Conservation (phyloP, 2,797 vertebrate genomes). For the Monodelphis domestica region DNA sequence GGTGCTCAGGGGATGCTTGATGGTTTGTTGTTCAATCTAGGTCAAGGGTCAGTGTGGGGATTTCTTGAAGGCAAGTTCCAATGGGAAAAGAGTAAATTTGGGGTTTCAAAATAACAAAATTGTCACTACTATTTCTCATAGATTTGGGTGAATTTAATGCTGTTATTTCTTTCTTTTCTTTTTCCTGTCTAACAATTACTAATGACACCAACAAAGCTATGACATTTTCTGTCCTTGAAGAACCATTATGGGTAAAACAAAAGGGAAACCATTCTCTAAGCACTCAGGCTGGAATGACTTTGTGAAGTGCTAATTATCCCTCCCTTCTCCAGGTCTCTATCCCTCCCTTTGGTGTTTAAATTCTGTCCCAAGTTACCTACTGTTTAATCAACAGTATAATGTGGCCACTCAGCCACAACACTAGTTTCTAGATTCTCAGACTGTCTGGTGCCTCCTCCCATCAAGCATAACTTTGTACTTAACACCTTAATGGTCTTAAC, state of each 20-base stretch:
- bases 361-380: slow-evolving; percentile 67
- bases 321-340: slow-evolving; percentile 45
- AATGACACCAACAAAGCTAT: slow-evolving; percentile 26
- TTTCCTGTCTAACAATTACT: slow-evolving; percentile 22
- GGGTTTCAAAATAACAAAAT: no score
- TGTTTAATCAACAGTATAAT: slow-evolving; percentile 85
- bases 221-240: slow-evolving; percentile 48
- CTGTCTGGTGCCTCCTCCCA: slow-evolving; percentile 88
- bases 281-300: slow-evolving; percentile 5
- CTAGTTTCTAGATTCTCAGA: slow-evolving; percentile 84
- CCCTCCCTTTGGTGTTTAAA: slow-evolving; percentile 49
- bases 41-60: no score
- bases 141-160: neutral
- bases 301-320: slow-evolving; percentile 20
- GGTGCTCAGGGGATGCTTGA: no score
- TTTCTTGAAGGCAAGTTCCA: no score
- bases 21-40: no score
- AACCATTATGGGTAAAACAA: slow-evolving; percentile 46
- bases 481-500: slow-evolving; percentile 87
- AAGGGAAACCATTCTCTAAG: neutral
- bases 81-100: no score
- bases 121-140: neutral
- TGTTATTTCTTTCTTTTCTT: slow-evolving; percentile 14
- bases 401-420: slow-evolving; percentile 74
- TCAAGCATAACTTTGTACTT: slow-evolving; percentile 84